These are phyloP conservation scores for Drosophila cognata DNA, from an alignment of 2,888 invertebrate species.

Conservation along the genomic window DNA sequence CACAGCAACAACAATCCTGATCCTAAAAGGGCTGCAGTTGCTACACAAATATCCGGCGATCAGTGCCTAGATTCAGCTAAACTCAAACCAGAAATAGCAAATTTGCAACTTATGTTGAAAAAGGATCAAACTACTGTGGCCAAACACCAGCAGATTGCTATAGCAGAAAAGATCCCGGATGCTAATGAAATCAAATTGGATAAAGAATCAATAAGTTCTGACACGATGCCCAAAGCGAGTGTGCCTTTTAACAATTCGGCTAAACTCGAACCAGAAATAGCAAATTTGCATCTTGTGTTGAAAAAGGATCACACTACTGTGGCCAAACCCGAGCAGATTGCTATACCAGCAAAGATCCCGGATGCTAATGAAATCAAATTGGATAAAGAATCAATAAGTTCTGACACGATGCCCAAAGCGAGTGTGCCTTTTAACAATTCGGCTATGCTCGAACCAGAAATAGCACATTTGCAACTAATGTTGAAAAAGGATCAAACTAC, in stretches of 20 bases:
- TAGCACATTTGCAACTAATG: not conserved
- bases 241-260: not conserved
- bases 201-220: not conserved
- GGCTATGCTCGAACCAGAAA: rapidly evolving
- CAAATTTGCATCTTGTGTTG: not conserved
- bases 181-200: not conserved
- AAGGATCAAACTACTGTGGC: not conserved
- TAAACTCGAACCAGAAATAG: not conserved
- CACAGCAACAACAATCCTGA: not conserved
- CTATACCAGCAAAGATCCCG: not conserved
- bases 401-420: not conserved
- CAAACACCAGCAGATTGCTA: not conserved
- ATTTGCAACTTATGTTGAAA: not conserved
- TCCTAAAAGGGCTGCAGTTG: not conserved
- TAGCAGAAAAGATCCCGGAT: not conserved
- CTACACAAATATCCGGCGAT: not conserved
- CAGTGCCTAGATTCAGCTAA: not conserved
- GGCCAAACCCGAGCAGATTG: not conserved
- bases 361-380: not conserved
- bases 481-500: not conserved
- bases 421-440: not conserved
- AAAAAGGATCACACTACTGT: not conserved
- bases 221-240: not conserved
- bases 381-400: not conserved
- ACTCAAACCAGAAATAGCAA: not conserved